phyloP scores from a whole-genome alignment of 2,797 vertebrate species.

The Tadarida brasiliensis region DNA sequence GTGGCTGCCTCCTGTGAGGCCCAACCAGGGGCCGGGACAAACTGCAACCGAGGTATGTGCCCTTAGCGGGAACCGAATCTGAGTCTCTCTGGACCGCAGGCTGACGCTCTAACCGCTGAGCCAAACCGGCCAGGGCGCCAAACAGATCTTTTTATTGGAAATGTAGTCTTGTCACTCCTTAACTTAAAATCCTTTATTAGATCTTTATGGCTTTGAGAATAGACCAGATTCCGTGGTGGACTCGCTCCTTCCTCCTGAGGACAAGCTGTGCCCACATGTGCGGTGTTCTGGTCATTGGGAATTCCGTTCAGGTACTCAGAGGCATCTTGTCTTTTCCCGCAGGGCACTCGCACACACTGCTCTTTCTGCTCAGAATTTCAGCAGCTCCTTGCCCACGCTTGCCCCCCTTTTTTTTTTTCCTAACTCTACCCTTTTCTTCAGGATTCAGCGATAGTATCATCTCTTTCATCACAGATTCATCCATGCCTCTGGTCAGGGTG shows the following conservation, averaged over 20 bases:
- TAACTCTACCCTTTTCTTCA: background rate
- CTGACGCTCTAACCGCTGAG: too few species aligned
- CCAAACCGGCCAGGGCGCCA: too few species aligned
- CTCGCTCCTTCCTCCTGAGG: background rate
- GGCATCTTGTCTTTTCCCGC: background rate
- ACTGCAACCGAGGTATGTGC: too few species aligned
- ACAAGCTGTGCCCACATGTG: too few species aligned
- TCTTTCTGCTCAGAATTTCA: background rate
- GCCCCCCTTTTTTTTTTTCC: background rate
- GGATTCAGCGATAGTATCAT: background rate
- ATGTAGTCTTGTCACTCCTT: background rate
- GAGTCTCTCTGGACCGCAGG: too few species aligned
- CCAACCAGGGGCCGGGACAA: too few species aligned
- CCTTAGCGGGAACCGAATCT: too few species aligned
- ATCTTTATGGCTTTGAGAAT: background rate
- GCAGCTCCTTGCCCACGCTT: background rate
- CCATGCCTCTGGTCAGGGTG: background rate
- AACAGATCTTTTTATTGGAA: background rate
- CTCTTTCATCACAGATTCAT: background rate
- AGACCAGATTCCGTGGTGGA: background rate
- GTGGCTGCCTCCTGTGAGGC: too few species aligned
- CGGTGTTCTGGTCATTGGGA: background rate
- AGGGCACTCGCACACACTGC: background rate
- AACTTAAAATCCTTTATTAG: background rate
- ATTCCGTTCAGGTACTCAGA: background rate